Conservation (phyloP, 2,797 vertebrate genomes). For the Falco peregrinus region DNA sequence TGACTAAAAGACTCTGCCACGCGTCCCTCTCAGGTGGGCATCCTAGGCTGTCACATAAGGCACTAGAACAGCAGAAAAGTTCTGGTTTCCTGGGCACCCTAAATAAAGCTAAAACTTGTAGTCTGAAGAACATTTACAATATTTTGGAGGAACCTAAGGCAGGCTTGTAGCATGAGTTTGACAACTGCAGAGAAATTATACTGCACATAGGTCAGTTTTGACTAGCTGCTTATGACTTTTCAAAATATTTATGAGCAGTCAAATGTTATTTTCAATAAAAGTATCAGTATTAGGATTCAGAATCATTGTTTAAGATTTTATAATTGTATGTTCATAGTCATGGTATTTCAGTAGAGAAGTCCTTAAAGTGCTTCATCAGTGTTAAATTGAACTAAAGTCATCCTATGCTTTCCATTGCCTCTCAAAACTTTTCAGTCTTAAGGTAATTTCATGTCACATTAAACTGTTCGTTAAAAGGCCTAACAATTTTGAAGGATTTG, state of each 20-base stretch:
- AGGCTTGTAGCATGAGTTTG: not conserved
- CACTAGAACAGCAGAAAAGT: not conserved
- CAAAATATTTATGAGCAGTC: not conserved
- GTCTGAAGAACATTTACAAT: not conserved
- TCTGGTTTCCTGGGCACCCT: not conserved
- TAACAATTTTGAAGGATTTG: constrained; percentile 23
- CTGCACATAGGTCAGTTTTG: not conserved
- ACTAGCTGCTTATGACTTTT: not conserved
- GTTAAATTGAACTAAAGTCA: constrained; percentile 7
- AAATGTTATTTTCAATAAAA: constrained; percentile 24
- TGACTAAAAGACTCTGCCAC: not conserved
- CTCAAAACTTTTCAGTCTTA: constrained; percentile 44
- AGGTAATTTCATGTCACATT: constrained; percentile 31
- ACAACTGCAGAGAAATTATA: not conserved
- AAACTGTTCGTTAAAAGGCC: constrained; percentile 24
- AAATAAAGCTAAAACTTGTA: not conserved
- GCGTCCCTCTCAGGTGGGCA: not conserved
- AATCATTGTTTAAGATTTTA: constrained; percentile 18
- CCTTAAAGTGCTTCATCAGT: constrained; percentile 13
- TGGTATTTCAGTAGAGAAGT: not conserved
- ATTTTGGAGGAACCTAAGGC: not conserved
- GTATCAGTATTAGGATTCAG: not conserved
- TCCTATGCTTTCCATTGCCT: not conserved
- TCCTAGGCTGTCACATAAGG: no score
- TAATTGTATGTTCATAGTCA: not conserved